A percentile compares a stretch with the other conserved stretches of the same genome.
Conservation (phyloP, 2,888 invertebrate species). For the Pandemis heparana region DNA sequence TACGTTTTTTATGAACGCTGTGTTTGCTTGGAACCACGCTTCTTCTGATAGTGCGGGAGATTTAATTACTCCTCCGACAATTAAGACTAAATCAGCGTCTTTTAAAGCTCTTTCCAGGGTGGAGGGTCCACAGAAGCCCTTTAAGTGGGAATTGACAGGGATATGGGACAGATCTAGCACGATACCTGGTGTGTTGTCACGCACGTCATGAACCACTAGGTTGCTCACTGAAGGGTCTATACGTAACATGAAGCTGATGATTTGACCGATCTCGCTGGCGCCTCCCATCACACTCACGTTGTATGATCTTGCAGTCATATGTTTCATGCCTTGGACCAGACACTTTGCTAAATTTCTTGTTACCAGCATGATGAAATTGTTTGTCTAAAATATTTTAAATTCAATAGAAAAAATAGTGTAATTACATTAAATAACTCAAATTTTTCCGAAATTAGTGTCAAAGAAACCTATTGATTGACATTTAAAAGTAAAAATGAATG, state of each 20-base stretch:
- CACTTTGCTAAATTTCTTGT: constrained; percentile 39
- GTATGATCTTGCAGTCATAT: constrained; percentile 50
- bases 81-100: constrained; percentile 87
- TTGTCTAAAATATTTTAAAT: background rate
- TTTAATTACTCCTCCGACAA: constrained; percentile 87
- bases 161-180: constrained; percentile 79
- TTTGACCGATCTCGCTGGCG: constrained; percentile 82
- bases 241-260: constrained; percentile 85
- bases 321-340: background rate
- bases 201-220: constrained; percentile 85
- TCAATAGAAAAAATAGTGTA: background rate
- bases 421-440: constrained; percentile 1
- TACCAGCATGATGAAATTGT: constrained; percentile 39
- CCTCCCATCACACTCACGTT: constrained; percentile 75
- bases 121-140: constrained; percentile 64
- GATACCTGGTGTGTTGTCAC: constrained; percentile 69
- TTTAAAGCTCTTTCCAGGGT: constrained; percentile 70
- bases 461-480: background rate
- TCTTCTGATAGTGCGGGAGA: constrained; percentile 87
- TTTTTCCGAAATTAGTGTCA: background rate
- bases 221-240: constrained; percentile 85
- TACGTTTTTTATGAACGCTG: constrained; percentile 66
- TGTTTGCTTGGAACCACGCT: constrained; percentile 84
- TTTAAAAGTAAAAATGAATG: background rate
- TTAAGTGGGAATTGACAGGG: constrained; percentile 65